A percentile compares a stretch with the other conserved stretches of the same genome.
Evolutionary conservation across 2,113 vertebrate genomes (phyloP).

Genomic region (Phrynocephalus versicolor): DNA sequence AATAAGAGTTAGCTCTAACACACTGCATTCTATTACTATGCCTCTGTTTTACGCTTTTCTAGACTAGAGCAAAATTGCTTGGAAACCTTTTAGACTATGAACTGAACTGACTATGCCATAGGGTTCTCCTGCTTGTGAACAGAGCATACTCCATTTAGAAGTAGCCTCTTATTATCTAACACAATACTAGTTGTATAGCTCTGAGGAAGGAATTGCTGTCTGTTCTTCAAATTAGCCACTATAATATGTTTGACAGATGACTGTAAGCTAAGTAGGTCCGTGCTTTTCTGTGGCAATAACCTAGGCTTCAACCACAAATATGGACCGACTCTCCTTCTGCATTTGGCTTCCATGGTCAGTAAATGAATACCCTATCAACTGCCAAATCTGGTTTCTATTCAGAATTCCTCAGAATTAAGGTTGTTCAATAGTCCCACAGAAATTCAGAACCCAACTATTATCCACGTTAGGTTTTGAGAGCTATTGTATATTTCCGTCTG

Average conservation of each 20-base stretch:
- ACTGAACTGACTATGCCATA: too few species aligned
- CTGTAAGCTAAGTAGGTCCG: background rate
- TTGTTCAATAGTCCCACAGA: background rate
- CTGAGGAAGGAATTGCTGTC: background rate
- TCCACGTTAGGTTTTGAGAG: too few species aligned
- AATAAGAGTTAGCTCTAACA: too few species aligned
- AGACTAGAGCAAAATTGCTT: too few species aligned
- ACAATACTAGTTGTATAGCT: background rate
- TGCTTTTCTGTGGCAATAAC: background rate
- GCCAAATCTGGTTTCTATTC: background rate
- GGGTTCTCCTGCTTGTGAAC: too few species aligned
- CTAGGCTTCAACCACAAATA: background rate
- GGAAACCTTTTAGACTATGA: too few species aligned
- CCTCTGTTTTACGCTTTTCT: too few species aligned
- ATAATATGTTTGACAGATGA: background rate
- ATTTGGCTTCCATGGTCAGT: background rate
- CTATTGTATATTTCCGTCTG: too few species aligned
- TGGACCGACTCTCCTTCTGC: background rate
- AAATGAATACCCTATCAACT: background rate
- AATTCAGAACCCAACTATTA: too few species aligned
- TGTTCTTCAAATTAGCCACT: background rate
- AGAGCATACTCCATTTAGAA: too few species aligned
- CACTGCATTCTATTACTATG: too few species aligned
- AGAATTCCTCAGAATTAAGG: background rate
- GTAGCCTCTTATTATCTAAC: background rate